These are phyloP conservation scores for Tinea trinotella DNA, from an alignment of 2,888 invertebrate genomes.

Conservation along the genomic window DNA sequence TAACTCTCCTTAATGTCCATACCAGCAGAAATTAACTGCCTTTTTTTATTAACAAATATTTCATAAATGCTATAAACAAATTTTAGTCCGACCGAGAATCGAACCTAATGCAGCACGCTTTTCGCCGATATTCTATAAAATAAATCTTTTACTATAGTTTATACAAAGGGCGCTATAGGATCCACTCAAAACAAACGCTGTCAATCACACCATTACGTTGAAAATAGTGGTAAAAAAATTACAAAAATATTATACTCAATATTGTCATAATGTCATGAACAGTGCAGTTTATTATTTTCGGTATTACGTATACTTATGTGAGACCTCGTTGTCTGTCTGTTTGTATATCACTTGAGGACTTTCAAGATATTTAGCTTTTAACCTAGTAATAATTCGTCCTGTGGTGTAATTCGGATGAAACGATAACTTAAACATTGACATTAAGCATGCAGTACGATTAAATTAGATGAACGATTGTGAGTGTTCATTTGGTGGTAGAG, in stretches of 20 bases:
- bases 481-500: no score
- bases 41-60: no score
- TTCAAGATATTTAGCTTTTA: not conserved
- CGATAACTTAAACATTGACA: no score
- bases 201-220: not conserved
- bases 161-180: not conserved
- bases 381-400: not conserved
- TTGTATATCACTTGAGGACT: constrained; percentile 9
- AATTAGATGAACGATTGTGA: no score
- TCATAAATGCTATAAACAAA: no score
- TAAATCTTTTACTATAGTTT: not conserved
- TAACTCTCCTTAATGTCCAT: no score
- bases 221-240: not conserved
- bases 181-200: not conserved
- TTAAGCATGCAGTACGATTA: no score
- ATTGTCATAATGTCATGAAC: not conserved
- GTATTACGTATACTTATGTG: constrained; percentile 13
- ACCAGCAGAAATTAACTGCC: no score
- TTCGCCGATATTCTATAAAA: no score
- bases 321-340: constrained; percentile 8
- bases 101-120: no score
- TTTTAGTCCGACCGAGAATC: no score
- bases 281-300: constrained; percentile 7
- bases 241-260: not conserved
- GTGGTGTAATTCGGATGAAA: no score